Conservation (phyloP, 2,888 invertebrate genomes). For the Rhabditoides inermis region DNA sequence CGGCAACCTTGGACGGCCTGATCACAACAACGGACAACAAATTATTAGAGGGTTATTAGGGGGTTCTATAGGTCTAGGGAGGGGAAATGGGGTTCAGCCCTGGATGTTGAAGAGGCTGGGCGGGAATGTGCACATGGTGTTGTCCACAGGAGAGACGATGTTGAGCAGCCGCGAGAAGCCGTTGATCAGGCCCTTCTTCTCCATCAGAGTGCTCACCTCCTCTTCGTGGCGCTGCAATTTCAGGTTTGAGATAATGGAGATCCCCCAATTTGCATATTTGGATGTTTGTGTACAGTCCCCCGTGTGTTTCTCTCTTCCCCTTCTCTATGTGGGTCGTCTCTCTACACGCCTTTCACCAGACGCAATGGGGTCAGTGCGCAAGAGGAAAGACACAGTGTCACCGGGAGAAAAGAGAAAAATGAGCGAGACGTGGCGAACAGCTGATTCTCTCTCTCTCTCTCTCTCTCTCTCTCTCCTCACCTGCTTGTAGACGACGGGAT, state of each 20-base stretch:
- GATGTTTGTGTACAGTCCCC: no score
- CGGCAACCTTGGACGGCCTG: constrained; percentile 27
- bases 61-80: neutral
- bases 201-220: constrained; percentile 40
- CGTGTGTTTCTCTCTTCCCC: no score
- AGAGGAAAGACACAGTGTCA: no score
- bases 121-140: constrained; percentile 51
- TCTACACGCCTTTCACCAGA: no score
- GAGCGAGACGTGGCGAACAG: no score
- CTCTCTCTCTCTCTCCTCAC: constrained; percentile 12
- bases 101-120: constrained; percentile 49
- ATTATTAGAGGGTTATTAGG: neutral
- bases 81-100: constrained; percentile 21
- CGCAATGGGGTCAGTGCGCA: no score
- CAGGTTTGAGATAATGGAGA: no score
- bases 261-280: no score
- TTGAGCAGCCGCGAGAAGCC: constrained; percentile 50
- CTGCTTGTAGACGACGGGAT: constrained; percentile 51
- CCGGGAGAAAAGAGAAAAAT: no score
- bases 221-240: constrained; percentile 42
- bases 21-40: constrained; percentile 6
- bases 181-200: constrained; percentile 47
- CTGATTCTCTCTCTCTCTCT: no score
- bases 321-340: no score
- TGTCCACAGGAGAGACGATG: constrained; percentile 50